Conservation (phyloP, 2,888 invertebrate species). For the Apotomis turbidana region DNA sequence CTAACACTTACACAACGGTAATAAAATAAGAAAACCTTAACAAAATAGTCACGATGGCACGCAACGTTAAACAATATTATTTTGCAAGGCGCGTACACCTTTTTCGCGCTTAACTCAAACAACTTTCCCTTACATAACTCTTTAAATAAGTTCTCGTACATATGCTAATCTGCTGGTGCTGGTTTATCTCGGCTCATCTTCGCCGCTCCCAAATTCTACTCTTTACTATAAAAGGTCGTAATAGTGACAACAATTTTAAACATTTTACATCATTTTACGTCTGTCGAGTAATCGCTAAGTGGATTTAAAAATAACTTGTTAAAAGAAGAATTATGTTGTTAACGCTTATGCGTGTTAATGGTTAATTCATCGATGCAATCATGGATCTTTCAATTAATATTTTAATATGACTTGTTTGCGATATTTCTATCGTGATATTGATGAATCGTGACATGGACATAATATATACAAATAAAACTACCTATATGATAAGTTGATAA, state of each 20-base stretch:
- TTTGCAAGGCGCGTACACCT: conserved; percentile 37
- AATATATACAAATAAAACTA: no score
- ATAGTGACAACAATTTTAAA: background rate
- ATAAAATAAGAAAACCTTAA: conserved; percentile 32
- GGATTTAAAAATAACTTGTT: background rate
- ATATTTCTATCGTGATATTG: no score
- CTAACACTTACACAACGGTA: conserved; percentile 24
- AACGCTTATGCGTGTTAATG: background rate
- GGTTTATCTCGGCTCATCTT: conserved; percentile 33
- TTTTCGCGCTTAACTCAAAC: conserved; percentile 48
- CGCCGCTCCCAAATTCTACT: conserved; percentile 34
- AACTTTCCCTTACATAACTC: conserved; percentile 60
- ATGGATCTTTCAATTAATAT: no score
- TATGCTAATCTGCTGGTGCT: conserved; percentile 32
- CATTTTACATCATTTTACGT: background rate
- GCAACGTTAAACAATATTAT: conserved; percentile 35
- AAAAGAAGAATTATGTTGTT: background rate
- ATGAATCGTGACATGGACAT: no score
- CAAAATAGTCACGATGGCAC: conserved; percentile 36
- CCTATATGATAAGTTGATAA: no score
- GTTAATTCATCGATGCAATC: no score
- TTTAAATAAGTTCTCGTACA: conserved; percentile 52
- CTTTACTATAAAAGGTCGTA: background rate
- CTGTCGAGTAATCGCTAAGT: no score
- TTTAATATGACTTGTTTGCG: no score